Base-by-base conservation (phyloP, 2,797 vertebrate species). In the Trichosurus vulpecula region DNA sequence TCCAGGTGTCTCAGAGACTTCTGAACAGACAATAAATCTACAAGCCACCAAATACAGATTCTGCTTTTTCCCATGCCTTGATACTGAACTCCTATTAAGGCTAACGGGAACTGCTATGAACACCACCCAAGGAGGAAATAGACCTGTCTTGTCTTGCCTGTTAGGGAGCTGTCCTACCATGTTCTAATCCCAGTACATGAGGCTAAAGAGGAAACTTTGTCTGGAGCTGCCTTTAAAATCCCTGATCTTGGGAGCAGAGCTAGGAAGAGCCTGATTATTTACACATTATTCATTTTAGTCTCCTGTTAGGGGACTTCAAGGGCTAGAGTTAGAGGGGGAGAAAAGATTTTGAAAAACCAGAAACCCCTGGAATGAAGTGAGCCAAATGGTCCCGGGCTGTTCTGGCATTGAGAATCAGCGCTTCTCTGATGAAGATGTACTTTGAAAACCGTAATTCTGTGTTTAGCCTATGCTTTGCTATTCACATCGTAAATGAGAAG, bases 181-280 rank as follows among this genome's bases (percentile, higher is more conserved):
- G 95, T 98, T 95, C 94, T 98, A 58, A 95, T 96, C 92, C 96
- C 66, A 22, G 54, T 94, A 58, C 58, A 96, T 94, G 52, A 90
- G 5, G 91, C 97, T 97, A 97, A 95, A 53, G 96, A 97, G 94
- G 95, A 93, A 97, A 96, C 52, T 66, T 94, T 47, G 22, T 4
- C n/a, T 47, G 74, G 41, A 74, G 54, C 93, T 93, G 89, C 41
- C 54, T 81, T 96, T 95, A 96, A 96, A 92, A 94, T 96, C 96
- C 90, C 91, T 81, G 74, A 81, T 74, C 74, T 47, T 91, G 91
- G 93, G 93, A 97, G 95, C 96, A 97, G 41, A 92, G 74, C 30
- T 81, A 25, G 22, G 74, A 93, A 54, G 91, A 66, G 90, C 87
- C 91, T 93, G 52, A 81, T 96, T 81, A 96, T 93, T 58, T 30